These are phyloP conservation scores for Pseudomyrmex flavicornis DNA, from an alignment of 1,140 invertebrate species.

Conservation along the genomic window DNA sequence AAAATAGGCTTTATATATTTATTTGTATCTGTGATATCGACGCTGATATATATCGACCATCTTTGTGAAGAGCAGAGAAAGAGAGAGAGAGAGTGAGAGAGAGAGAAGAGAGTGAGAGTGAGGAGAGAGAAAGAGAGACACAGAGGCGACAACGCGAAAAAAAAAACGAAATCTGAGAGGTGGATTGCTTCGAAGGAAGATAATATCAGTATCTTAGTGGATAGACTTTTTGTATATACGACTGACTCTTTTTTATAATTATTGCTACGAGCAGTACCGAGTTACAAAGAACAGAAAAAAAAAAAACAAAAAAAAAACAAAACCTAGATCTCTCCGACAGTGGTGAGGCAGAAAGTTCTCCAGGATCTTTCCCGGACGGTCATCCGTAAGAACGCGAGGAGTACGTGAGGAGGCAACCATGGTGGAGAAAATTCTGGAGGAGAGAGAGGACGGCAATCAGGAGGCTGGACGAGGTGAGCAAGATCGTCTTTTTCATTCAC, in stretches of 20 bases:
- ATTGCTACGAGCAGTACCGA: slow-evolving; percentile 76
- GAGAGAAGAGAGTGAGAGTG: slow-evolving; percentile 35
- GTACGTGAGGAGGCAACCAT: slow-evolving; percentile 67
- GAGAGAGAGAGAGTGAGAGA: slow-evolving; percentile 54
- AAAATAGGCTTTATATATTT: slow-evolving; percentile 79
- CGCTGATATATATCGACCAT: slow-evolving; percentile 74
- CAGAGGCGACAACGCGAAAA: slow-evolving; percentile 6
- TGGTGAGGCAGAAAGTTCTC: slow-evolving; percentile 21
- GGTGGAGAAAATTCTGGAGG: slow-evolving; percentile 84
- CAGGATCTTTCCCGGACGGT: slow-evolving; percentile 2
- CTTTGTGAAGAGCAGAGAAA: slow-evolving; percentile 45
- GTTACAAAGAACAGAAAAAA: slow-evolving; percentile 22
- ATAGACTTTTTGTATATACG: slow-evolving; percentile 85
- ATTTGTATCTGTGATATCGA: slow-evolving; percentile 77
- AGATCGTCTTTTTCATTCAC: neutral
- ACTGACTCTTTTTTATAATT: slow-evolving; percentile 85
- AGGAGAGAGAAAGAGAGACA: neutral
- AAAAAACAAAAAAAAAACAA: neutral
- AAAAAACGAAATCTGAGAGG: neutral
- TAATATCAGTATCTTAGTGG: slow-evolving; percentile 79
- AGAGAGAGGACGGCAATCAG: slow-evolving; percentile 79
- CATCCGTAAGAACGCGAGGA: neutral
- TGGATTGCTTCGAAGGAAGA: slow-evolving; percentile 59
- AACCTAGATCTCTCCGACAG: slow-evolving; percentile 16
- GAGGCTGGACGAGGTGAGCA: slow-evolving; percentile 78